A percentile compares a stretch with the other conserved stretches of the same genome.
Conservation (phyloP, 2,888 invertebrate species). For the Scotopteryx bipunctaria region DNA sequence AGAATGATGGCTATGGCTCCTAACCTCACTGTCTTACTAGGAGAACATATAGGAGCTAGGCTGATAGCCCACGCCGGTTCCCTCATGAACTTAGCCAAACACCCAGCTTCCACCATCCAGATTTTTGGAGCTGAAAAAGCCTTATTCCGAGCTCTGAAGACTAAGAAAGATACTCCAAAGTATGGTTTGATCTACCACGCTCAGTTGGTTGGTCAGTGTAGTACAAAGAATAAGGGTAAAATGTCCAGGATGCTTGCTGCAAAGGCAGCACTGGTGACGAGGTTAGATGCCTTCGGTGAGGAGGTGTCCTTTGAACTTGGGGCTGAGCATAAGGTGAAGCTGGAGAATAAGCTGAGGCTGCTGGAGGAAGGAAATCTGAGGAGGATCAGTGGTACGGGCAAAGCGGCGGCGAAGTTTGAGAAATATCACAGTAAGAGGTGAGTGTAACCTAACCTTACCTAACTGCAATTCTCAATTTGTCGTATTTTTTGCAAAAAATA, state of each 20-base stretch:
- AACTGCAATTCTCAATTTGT: no score
- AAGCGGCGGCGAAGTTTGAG: slow-evolving; percentile 94
- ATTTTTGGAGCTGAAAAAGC: slow-evolving; percentile 99
- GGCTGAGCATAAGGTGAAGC: slow-evolving; percentile 93
- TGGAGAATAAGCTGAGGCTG: slow-evolving; percentile 90
- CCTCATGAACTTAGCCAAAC: slow-evolving; percentile 97
- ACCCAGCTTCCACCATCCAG: slow-evolving; percentile 98
- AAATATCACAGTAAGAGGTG: slow-evolving; percentile 94
- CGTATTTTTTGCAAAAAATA: no score
- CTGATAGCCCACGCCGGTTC: slow-evolving; percentile 99
- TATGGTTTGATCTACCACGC: slow-evolving; percentile 99
- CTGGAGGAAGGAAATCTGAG: slow-evolving; percentile 93
- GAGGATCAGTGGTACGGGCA: slow-evolving; percentile 94
- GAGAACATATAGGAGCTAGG: slow-evolving; percentile 98
- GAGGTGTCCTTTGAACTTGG: slow-evolving; percentile 93
- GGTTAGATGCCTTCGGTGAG: slow-evolving; percentile 98
- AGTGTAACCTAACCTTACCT: slow-evolving; percentile 33
- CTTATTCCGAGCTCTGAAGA: slow-evolving; percentile 97
- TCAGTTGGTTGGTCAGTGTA: slow-evolving; percentile 94
- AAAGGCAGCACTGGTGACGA: slow-evolving; percentile 95
- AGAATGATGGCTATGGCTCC: slow-evolving; percentile 99
- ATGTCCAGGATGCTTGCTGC: slow-evolving; percentile 98
- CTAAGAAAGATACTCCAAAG: slow-evolving; percentile 98
- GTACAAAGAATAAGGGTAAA: slow-evolving; percentile 95
- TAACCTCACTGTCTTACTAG: slow-evolving; percentile 96